Evolutionary conservation across 2,113 vertebrate species (phyloP).

Genomic region (Vulpes lagopus): DNA sequence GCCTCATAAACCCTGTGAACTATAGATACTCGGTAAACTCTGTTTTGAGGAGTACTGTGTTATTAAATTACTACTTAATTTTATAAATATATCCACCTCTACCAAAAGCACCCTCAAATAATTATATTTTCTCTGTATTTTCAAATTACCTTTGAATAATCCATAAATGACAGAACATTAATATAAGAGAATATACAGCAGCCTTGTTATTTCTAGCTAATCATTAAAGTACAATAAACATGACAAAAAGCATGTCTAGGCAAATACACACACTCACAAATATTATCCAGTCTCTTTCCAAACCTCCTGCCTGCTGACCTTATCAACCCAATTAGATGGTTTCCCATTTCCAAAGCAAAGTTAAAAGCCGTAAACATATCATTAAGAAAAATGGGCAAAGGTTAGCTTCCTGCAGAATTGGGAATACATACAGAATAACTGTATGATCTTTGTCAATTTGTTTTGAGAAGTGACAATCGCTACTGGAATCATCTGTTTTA

Average conservation of each 20-base stretch:
- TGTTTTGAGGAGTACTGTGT: conserved; percentile 36
- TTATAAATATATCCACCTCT: conserved; percentile 73
- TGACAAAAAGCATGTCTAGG: conserved; percentile 74
- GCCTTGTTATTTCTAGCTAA: conserved; percentile 73
- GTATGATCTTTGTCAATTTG: conserved; percentile 66
- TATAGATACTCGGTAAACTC: not conserved
- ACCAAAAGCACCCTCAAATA: conserved; percentile 69
- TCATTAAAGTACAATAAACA: conserved; percentile 73
- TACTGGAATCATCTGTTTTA: conserved; percentile 23
- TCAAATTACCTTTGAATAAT: conserved; percentile 74
- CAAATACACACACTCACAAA: conserved; percentile 73
- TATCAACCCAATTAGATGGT: conserved; percentile 79
- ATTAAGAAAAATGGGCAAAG: conserved; percentile 76
- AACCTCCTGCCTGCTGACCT: conserved; percentile 69
- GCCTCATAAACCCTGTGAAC: not conserved
- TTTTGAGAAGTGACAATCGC: conserved; percentile 58
- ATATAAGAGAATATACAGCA: conserved; percentile 61
- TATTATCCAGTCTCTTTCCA: conserved; percentile 73
- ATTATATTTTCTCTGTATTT: conserved; percentile 77
- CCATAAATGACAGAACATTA: conserved; percentile 56
- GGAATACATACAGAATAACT: too few relatives aligned
- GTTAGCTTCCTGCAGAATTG: conserved; percentile 68
- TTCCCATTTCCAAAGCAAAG: conserved; percentile 74
- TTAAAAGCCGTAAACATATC: conserved; percentile 70
- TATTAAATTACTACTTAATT: conserved; percentile 76